phyloP scores from a whole-genome alignment of 2,797 vertebrate species.

The Cossypha heuglini region DNA sequence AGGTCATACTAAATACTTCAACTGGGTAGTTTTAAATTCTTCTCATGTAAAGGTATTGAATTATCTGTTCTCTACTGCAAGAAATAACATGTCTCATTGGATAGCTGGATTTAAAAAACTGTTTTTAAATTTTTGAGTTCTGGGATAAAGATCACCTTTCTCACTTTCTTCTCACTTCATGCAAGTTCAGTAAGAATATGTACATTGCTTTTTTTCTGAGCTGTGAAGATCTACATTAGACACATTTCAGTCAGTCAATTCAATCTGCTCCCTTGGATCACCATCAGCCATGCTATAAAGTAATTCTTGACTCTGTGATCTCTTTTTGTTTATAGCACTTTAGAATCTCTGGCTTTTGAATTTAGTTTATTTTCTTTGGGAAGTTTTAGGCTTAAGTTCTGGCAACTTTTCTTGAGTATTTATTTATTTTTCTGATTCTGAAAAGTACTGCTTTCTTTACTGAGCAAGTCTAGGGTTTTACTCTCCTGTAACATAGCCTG shows the following conservation, averaged over 20 bases:
- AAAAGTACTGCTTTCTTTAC: not conserved
- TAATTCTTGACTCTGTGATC: not conserved
- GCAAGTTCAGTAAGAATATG: not conserved
- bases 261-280: not conserved
- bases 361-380: not conserved
- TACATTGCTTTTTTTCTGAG: not conserved
- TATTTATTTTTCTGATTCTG: not conserved
- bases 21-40: not conserved
- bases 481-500: not conserved
- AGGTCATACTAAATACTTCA: not conserved
- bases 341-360: not conserved
- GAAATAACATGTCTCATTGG: not conserved
- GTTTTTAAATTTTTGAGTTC: not conserved
- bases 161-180: not conserved
- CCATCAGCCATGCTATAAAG: not conserved
- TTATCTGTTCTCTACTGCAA: not conserved
- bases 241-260: not conserved
- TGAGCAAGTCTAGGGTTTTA: not conserved
- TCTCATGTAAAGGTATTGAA: not conserved
- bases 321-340: not conserved
- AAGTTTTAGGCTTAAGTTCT: not conserved
- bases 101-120: not conserved
- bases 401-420: not conserved
- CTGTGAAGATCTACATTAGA: not conserved
- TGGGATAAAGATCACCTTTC: not conserved